Base-by-base conservation (phyloP, 2,888 invertebrate genomes). In the Thumatha senex region DNA sequence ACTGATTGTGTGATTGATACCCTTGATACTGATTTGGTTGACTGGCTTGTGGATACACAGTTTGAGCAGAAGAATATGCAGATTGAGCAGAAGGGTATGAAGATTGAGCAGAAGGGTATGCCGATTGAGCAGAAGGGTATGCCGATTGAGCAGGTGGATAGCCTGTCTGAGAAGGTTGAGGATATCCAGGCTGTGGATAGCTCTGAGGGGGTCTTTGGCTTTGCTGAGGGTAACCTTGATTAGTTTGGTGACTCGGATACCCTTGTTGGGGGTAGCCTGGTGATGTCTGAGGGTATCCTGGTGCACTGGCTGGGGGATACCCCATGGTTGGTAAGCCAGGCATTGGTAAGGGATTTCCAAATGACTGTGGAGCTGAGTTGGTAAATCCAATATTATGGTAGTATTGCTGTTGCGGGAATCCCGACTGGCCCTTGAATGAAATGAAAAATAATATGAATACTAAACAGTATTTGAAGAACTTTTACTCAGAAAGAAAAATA, bases 351-450 rank as follows among this genome's bases (percentile, higher is more conserved):
- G 91, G 89, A 63, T 89, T 91, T 24, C 90, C 92, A 56, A 92
- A 92, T 7, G 91, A 89, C 63, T 92, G 92, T 52, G 92, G 92
- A 51, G 90, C 89, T 13, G 76, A 61, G 81, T 92, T 92, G 77
- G 69, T 65, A 84, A 84, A 92, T 78, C 92, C 92, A 64, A 90
- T 68, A 80, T 89, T 92, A 77, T 89, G 90, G 61, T 84, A 74
- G 67, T 89, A 92, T 72, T 78, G 86, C 71, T 81, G 90, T 76
- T 84, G 90, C 70, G 87, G 90, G 77, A 75, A 93, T 89, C 92
- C 92, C 78, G 82, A 83, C 81, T 83, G 91, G 78, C 82, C 93
- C 93, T 85, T 93, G 70, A 82, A 92, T 93, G 71, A 82, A 92
- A 81, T 61, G 59, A 82, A 82, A 82, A 62, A 65, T 75, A 79